Base-by-base conservation (phyloP, 2,797 vertebrate species). In the Echeneis naucrates region DNA sequence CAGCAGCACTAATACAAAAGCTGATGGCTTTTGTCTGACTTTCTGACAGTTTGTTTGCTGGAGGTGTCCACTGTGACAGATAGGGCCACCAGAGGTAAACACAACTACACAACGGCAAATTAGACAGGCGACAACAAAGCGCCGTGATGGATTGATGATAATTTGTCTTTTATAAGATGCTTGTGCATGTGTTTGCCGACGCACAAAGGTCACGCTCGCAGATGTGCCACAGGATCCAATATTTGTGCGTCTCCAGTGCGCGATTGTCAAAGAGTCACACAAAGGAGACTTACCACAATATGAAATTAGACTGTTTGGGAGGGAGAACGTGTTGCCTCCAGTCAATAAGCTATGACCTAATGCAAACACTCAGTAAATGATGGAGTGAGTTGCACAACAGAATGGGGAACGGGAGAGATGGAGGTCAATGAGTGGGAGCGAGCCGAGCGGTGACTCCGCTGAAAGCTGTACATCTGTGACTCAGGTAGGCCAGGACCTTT, bases 41-140 rank as follows among this genome's bases (percentile, higher is more conserved):
- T 57, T 17, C 58, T 64, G 77, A 72, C 80, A 79, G 77, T 44
- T 66, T 78, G 80, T 84, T 80, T 80, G 77, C 72, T 65, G 14
- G 67, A 63, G 48, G 52, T 52, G 21, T 63, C 7, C 1, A 6
- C 67, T 68, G 83, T 80, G 82, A 89, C 75, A n/a, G 65, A 77
- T 65, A 19, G 16, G 59, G 13, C 54, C 45, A 35, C 30, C 61
- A 19, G 23, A 24, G 12, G 66, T 67, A 73, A 78, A 75, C 75
- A 77, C 70, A 79, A 75, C 53, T 48, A 27, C 57, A 65, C 77
- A 82, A 74, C 57, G 51, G 40, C 27, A 59, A 81, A 83, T 72
- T 8, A 84, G 63, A 77, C 66, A 47, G 55, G 62, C 47, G 57
- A 81, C 62, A 68, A n/a, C 68, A 53, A 70, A 73, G 37, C 71